phyloP scores from a whole-genome alignment of 2,797 vertebrate species.

The Lerista edwardsae region DNA sequence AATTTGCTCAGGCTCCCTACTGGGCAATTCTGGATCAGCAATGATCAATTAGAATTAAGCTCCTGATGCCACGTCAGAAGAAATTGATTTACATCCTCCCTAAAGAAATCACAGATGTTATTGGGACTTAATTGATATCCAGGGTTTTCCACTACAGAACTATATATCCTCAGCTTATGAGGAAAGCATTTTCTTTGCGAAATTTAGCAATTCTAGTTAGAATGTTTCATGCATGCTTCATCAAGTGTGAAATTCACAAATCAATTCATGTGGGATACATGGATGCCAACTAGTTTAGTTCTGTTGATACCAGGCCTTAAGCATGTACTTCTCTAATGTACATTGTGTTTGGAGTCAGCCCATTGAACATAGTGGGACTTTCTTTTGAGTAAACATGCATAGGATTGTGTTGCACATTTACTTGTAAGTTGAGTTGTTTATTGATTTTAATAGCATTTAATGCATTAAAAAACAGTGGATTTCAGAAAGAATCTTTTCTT shows the following conservation, averaged over 20 bases:
- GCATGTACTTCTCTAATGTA: no score
- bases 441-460: neutral
- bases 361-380: no score
- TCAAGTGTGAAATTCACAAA: neutral
- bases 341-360: no score
- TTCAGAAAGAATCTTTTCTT: neutral
- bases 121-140: conserved; percentile 67
- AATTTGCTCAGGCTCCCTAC: conserved; percentile 70
- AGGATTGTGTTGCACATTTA: neutral
- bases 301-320: neutral
- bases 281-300: neutral
- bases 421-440: neutral
- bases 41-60: conserved; percentile 79
- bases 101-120: conserved; percentile 76
- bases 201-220: conserved; percentile 33
- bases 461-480: neutral
- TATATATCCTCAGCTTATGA: conserved; percentile 62
- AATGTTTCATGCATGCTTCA: neutral
- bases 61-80: conserved; percentile 68
- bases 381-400: no score
- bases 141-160: conserved; percentile 61
- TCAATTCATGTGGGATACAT: neutral
- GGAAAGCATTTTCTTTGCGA: conserved; percentile 62
- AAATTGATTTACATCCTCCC: conserved; percentile 75
- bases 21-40: conserved; percentile 66